Evolutionary conservation across 2,888 invertebrate genomes (phyloP).

Genomic region (Ophion obscuratus): DNA sequence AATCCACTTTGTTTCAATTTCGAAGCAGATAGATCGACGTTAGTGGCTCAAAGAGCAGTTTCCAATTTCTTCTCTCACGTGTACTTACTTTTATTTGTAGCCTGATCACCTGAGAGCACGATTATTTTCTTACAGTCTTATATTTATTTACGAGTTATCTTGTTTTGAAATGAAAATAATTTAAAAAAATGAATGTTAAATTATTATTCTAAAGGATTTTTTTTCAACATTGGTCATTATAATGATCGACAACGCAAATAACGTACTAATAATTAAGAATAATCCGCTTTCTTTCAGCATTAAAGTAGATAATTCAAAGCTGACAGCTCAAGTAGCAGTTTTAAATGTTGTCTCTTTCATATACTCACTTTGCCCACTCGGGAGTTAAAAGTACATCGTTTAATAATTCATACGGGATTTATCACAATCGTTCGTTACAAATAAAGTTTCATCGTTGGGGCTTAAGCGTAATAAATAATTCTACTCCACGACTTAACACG

Average conservation of each 20-base stretch:
- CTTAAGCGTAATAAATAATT: conserved; percentile 19
- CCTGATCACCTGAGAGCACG: neutral
- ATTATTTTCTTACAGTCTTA: neutral
- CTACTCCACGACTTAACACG: conserved; percentile 76
- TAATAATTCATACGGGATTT: neutral
- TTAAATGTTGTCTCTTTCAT: too few species aligned
- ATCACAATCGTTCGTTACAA: neutral
- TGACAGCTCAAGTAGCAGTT: too few species aligned
- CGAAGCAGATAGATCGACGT: neutral
- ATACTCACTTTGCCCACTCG: neutral
- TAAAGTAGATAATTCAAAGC: too few species aligned
- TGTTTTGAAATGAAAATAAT: neutral
- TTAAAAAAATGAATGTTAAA: neutral
- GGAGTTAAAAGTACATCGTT: neutral
- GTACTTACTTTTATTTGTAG: neutral
- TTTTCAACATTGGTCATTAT: neutral
- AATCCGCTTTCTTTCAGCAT: too few species aligned
- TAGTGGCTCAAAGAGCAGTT: neutral
- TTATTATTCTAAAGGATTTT: too few species aligned
- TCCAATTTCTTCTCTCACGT: neutral
- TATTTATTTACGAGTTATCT: neutral
- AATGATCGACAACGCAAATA: neutral
- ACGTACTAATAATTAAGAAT: neutral
- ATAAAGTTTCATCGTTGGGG: neutral
- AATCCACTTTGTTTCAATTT: neutral